Percentiles rank a stretch among this genome's conserved stretches.
phyloP scores from a whole-genome alignment of 1,140 invertebrate genomes.

The Dendroctonus valens region DNA sequence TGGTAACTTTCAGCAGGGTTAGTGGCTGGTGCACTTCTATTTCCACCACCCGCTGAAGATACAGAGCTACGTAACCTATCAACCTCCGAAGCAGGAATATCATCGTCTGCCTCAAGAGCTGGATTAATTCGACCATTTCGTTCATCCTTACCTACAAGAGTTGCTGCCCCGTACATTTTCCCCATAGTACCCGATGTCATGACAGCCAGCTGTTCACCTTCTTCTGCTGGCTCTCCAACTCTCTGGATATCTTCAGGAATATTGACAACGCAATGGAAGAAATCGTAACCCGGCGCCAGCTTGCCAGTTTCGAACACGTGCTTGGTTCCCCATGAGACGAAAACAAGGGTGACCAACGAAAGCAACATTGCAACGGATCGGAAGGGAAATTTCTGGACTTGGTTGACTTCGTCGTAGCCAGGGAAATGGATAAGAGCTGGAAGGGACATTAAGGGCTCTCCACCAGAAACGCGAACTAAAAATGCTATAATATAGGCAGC shows the following conservation, averaged over 20 bases:
- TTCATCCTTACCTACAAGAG: slow-evolving; percentile 77
- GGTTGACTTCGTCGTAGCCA: slow-evolving; percentile 70
- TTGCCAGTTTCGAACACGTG: slow-evolving; percentile 79
- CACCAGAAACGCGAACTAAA: slow-evolving; percentile 81
- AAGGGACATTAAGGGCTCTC: slow-evolving; percentile 82
- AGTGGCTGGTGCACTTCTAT: slow-evolving; percentile 51
- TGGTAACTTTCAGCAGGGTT: slow-evolving; percentile 56
- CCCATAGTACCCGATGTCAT: slow-evolving; percentile 63
- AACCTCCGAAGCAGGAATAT: slow-evolving; percentile 65
- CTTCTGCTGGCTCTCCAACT: slow-evolving; percentile 79
- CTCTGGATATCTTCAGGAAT: slow-evolving; percentile 85
- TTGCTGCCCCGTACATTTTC: slow-evolving; percentile 67
- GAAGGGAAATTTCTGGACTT: slow-evolving; percentile 83
- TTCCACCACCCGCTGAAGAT: slow-evolving; percentile 54
- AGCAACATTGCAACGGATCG: slow-evolving; percentile 86
- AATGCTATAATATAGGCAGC: slow-evolving; percentile 87
- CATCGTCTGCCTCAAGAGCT: slow-evolving; percentile 88
- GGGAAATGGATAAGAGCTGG: slow-evolving; percentile 85
- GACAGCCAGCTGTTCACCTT: slow-evolving; percentile 70
- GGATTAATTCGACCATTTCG: slow-evolving; percentile 93
- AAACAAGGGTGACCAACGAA: slow-evolving; percentile 73
- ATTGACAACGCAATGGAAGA: slow-evolving; percentile 94
- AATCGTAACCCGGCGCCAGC: slow-evolving; percentile 83
- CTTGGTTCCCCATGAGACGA: slow-evolving; percentile 78
- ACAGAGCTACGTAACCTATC: slow-evolving; percentile 46